Conservation (phyloP, 2,113 vertebrate species). For the Passer domesticus region DNA sequence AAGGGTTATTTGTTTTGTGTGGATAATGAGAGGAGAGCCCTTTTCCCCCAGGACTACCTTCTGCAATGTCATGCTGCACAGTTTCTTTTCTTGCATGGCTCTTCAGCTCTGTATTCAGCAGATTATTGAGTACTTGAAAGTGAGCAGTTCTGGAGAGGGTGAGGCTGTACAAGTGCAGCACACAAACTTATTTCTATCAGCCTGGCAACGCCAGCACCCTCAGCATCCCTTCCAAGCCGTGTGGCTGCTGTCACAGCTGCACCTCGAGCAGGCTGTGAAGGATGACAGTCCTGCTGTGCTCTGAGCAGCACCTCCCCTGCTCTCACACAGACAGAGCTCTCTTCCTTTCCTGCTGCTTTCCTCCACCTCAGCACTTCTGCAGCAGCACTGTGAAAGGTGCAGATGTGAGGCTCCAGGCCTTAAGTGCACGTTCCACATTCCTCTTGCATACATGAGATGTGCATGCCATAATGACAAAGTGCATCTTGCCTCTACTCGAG, state of each 20-base stretch:
- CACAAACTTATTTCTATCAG: background rate
- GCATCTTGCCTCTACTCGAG: background rate
- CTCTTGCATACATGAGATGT: background rate
- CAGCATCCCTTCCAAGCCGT: background rate
- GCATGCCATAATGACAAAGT: background rate
- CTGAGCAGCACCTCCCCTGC: background rate
- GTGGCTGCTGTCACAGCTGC: background rate
- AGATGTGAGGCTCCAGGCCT: background rate
- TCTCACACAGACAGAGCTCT: background rate
- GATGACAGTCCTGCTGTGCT: background rate
- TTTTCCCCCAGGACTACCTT: background rate
- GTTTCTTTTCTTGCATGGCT: background rate
- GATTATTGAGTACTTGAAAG: background rate
- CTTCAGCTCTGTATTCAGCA: background rate
- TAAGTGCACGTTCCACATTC: background rate
- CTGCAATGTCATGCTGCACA: background rate
- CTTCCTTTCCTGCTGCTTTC: background rate
- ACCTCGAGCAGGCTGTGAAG: accelerated
- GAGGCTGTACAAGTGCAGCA: background rate
- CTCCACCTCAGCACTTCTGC: background rate
- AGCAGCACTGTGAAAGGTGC: background rate
- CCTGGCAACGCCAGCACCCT: accelerated
- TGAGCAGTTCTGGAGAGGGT: background rate
- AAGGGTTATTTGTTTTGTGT: background rate
- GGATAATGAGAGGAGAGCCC: background rate